Evolutionary conservation across 2,797 vertebrate species (phyloP).

Genomic region (Urophycis tenuis): DNA sequence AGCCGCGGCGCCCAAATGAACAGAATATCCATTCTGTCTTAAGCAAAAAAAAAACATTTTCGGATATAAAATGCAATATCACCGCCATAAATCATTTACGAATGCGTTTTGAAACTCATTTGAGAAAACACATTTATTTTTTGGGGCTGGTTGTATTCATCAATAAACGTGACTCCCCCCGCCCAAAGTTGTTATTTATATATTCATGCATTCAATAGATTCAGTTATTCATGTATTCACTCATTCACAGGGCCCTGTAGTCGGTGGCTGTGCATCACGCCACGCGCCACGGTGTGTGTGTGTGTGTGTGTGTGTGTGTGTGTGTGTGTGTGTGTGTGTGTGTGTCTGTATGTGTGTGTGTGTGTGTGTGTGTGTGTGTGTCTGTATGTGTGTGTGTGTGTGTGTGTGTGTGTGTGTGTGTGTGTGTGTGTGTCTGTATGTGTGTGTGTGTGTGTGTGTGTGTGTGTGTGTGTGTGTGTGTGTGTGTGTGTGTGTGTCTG

Average conservation of each 20-base stretch:
- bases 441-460: too few relatives aligned
- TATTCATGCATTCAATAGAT: conserved; percentile 71
- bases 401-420: conserved; percentile 2
- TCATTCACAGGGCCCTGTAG: conserved; percentile 68
- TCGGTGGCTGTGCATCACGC: conserved; percentile 49
- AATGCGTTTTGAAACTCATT: conserved; percentile 67
- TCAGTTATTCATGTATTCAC: conserved; percentile 78
- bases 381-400: conserved; percentile 17
- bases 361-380: conserved; percentile 5
- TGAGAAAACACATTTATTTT: conserved; percentile 67
- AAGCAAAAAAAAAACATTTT: conserved; percentile 40
- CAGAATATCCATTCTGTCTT: conserved; percentile 62
- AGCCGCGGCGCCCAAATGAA: conserved; percentile 57
- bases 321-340: conserved; percentile 15
- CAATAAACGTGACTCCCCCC: conserved; percentile 59
- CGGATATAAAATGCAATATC: conserved; percentile 68
- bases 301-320: conserved; percentile 5
- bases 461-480: conserved; percentile 5
- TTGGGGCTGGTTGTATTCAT: conserved; percentile 47
- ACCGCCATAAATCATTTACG: conserved; percentile 69
- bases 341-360: conserved; percentile 16
- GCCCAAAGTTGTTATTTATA: conserved; percentile 65
- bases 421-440: conserved; percentile 20
- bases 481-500: conserved; percentile 16
- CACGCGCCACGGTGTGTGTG: conserved; percentile 23